Base-by-base conservation (phyloP, 2,113 vertebrate genomes). In the Chaetorhynchus papuensis region DNA sequence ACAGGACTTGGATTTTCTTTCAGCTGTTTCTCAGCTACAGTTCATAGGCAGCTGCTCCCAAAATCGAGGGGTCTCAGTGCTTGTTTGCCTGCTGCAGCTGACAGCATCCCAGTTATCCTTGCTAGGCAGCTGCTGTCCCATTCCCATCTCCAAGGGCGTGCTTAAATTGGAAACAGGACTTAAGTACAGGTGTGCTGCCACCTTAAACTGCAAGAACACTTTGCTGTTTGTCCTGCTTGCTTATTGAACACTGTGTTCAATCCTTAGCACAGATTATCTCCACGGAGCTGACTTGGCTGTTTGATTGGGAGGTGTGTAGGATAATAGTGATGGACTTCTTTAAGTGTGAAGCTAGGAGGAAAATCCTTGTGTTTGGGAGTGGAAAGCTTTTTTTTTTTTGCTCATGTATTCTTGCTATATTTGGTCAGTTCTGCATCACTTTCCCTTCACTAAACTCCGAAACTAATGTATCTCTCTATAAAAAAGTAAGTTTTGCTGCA, bases 211-310 rank as follows among this genome's bases (percentile, higher is more conserved):
- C 2, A 6, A 3, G 53, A 76, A 20, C 50, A 5, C 26, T 79
- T 59, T 52, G 39, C 23, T 53, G 0, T 23, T 68, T 0, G 0
- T 74, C 68, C 69, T 7, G 7, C 31, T 60, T 2, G 0, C 37
- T 71, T 57, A 44, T 33, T 53, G 68, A 92, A 66, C 65, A 27
- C 26, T 2, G 9, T 23, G 35, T 65, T 82, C 69, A 91, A 1
- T 72, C 49, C 65, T 79, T 45, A 76, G 78, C n/a, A 45, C 37
- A 60, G 76, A 52, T 83, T 75, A 89, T 89, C 88, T 87, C 52
- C 31, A 4, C 0, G 0, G 33, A 81, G 56, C 82, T 93, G 78
- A 54, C 71, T 63, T 71, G 52, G 27, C 63, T 66, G 33, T 77
- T 76, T 50, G 71, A 13, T 49, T 53, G 30, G 42, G 70, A 39